Conservation (phyloP, 2,888 invertebrate genomes). For the Esperia sulphurella region DNA sequence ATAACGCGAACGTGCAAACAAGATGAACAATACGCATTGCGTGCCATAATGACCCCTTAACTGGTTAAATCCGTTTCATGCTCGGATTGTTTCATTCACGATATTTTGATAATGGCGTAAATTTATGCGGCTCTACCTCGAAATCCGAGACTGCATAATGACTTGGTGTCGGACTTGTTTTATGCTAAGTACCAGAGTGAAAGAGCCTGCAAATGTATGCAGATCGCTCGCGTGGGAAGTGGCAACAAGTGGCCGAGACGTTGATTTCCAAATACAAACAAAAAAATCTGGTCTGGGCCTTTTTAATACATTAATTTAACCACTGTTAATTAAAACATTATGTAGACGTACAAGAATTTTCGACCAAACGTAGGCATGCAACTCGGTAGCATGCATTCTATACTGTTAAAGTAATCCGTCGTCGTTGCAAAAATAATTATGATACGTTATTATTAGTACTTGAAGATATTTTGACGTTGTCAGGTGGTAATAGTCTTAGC, state of each 20-base stretch:
- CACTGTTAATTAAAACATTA: slow-evolving; percentile 10
- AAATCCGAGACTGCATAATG: slow-evolving; percentile 73
- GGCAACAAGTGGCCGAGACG: slow-evolving; percentile 70
- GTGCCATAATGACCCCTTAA: slow-evolving; percentile 70
- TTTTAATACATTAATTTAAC: slow-evolving; percentile 27
- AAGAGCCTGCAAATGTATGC: slow-evolving; percentile 73
- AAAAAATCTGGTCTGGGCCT: slow-evolving; percentile 35
- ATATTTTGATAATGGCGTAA: slow-evolving; percentile 76
- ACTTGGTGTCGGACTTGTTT: slow-evolving; percentile 69
- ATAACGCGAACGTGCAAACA: slow-evolving; percentile 26
- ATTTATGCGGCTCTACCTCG: slow-evolving; percentile 68
- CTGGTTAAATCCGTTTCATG: slow-evolving; percentile 61
- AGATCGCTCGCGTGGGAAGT: slow-evolving; percentile 75
- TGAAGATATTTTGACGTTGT: too few species aligned
- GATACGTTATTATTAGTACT: background rate
- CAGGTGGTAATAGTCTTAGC: too few species aligned
- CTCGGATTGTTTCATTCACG: slow-evolving; percentile 62
- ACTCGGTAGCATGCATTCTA: background rate
- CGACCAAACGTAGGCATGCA: background rate
- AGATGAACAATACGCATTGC: slow-evolving; percentile 43
- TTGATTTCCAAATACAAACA: slow-evolving; percentile 42
- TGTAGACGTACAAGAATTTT: slow-evolving; percentile 1
- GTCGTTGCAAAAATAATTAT: background rate
- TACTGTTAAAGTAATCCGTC: too few species aligned
- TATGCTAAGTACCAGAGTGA: slow-evolving; percentile 72